phyloP scores from a whole-genome alignment of 2,888 invertebrate genomes.

The Lycocerus yunnanus region DNA sequence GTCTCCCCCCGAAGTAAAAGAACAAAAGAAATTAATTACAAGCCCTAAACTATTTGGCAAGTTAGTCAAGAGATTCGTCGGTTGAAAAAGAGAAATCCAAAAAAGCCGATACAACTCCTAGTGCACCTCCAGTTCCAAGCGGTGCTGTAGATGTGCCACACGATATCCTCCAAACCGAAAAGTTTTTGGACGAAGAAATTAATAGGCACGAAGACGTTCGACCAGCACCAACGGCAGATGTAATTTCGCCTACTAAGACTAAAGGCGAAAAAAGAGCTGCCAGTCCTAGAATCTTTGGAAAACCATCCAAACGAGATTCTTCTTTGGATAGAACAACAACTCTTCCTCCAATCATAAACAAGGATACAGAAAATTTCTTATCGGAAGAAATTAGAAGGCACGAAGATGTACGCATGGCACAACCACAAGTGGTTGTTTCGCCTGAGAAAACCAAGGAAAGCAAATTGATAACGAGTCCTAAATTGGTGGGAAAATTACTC shows the following conservation, averaged over 20 bases:
- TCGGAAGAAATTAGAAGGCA: slow-evolving; percentile 30
- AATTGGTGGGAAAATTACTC: slow-evolving; percentile 34
- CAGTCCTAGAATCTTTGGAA: slow-evolving; percentile 25
- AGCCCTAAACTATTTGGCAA: slow-evolving; percentile 16
- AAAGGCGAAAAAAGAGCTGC: neutral
- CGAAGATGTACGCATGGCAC: slow-evolving; percentile 27
- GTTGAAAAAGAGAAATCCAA: neutral
- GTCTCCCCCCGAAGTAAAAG: neutral
- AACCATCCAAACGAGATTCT: slow-evolving; percentile 26
- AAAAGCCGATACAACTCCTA: neutral
- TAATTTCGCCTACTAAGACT: neutral
- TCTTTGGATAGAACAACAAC: neutral
- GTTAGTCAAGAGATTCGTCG: slow-evolving; percentile 16
- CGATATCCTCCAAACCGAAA: slow-evolving; percentile 16
- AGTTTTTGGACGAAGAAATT: slow-evolving; percentile 34
- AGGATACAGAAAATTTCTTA: slow-evolving; percentile 37
- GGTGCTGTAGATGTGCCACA: neutral
- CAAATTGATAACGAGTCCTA: slow-evolving; percentile 33
- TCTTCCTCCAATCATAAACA: neutral
- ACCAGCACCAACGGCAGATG: neutral
- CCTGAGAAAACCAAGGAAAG: slow-evolving; percentile 20
- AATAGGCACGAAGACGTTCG: slow-evolving; percentile 31
- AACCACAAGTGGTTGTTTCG: neutral
- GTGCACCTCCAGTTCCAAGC: neutral
- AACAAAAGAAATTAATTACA: slow-evolving; percentile 1